phyloP scores from a whole-genome alignment of 2,113 vertebrate species.

The Procavia capensis region DNA sequence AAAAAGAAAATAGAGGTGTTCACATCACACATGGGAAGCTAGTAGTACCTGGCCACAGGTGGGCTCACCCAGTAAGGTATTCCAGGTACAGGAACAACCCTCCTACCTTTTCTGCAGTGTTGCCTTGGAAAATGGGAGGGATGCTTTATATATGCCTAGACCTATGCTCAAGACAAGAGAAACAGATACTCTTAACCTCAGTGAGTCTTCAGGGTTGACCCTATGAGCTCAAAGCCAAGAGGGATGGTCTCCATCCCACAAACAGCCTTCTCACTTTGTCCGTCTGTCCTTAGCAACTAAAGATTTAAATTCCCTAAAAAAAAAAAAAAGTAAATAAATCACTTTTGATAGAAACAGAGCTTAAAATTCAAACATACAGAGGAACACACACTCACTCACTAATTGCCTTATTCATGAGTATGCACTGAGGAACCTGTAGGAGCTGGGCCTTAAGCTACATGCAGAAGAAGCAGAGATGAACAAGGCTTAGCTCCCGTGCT shows the following conservation, averaged over 20 bases:
- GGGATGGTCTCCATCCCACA: background rate
- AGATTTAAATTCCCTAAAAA: constrained; percentile 26
- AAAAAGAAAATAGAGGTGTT: background rate
- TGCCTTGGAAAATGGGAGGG: background rate
- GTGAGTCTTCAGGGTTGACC: background rate
- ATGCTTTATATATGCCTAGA: background rate
- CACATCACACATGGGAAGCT: background rate
- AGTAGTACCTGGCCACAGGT: background rate
- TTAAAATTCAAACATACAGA: constrained; percentile 2
- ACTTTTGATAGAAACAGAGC: background rate
- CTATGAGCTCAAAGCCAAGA: background rate
- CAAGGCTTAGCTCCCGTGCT: background rate
- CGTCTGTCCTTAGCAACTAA: background rate
- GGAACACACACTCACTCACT: background rate
- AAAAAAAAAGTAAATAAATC: background rate
- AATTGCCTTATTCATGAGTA: background rate
- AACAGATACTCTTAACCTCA: background rate
- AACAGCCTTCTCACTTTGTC: background rate
- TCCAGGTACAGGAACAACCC: background rate
- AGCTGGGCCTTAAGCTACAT: background rate
- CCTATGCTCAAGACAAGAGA: background rate
- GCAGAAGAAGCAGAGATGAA: background rate
- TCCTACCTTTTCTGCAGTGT: background rate
- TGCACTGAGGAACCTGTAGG: background rate
- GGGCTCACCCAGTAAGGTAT: background rate